These are phyloP conservation scores for Poecile atricapillus DNA, from an alignment of 2,113 vertebrate species.

Conservation along the genomic window DNA sequence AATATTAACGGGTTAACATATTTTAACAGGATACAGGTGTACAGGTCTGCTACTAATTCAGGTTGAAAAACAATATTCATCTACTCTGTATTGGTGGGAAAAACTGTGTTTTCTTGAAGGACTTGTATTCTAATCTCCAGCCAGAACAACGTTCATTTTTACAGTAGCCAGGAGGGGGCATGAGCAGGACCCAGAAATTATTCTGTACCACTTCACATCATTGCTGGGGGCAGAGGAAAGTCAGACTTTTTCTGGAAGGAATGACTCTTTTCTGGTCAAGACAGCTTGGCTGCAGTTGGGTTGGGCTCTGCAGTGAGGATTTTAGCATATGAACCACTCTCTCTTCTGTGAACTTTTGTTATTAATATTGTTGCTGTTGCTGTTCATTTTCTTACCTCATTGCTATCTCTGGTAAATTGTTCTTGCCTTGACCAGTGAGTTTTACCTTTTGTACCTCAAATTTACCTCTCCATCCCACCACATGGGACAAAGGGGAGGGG, in stretches of 20 bases:
- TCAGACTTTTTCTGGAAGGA: not conserved
- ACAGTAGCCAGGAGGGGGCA: not conserved
- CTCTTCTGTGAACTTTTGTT: not conserved
- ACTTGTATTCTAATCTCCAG: not conserved
- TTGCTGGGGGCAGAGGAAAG: not conserved
- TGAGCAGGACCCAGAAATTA: not conserved
- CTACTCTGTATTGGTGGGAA: not conserved
- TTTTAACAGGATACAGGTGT: not conserved
- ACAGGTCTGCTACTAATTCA: not conserved
- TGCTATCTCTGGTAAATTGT: not conserved
- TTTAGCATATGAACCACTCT: not conserved
- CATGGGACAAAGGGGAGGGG: too few species aligned
- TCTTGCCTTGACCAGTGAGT: not conserved
- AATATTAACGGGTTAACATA: not conserved
- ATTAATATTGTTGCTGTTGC: not conserved
- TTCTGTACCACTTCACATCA: not conserved
- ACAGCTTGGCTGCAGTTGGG: not conserved
- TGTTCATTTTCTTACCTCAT: not conserved
- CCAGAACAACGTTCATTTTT: fast-evolving
- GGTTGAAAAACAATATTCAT: not conserved
- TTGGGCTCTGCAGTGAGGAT: not conserved
- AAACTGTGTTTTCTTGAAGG: not conserved
- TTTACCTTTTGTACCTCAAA: not conserved
- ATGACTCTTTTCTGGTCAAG: not conserved
- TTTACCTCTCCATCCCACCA: not conserved